Base-by-base conservation (phyloP, 2,888 invertebrate species). In the Tetragonula carbonaria region DNA sequence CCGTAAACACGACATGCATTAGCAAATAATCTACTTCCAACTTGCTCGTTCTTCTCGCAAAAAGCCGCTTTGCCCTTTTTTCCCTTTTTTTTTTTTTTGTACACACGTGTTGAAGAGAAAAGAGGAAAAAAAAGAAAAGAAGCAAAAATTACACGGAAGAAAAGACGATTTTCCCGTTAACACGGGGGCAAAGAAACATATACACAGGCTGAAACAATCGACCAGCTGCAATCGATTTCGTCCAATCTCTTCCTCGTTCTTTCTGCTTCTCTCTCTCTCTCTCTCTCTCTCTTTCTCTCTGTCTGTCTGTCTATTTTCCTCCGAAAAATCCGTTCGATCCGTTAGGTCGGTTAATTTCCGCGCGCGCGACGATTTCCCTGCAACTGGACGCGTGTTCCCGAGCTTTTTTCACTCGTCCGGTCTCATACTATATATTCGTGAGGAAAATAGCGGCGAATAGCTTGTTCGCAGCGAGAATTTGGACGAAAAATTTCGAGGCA, bases 401-500 rank as follows among this genome's bases (percentile, higher is more conserved):
- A 63, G 18, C 23, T 38, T 38, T 38, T 65, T 65, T 57, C 6
- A 28, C 14, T 16, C 62, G 51, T 21, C 8, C 45, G 0, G 33
- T 65, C 6, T 8, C 45, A 45, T 8, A 11, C 45, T 14, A 21
- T 38, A 21, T 38, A 62, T 65, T 65, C 63, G 33, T 21, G 13
- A 16, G 50, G 62, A 21, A n/a, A 53, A 55, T 33, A 45, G 62
- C 6, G 33, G 13, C 13, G 45, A 62, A 0, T 45, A 75, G 53
- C 53, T 76, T n/a, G 55, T 74, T 57, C 66, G n/a, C 57, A 6
- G 51, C 11, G 55, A 38, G 70, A 18, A 16, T 45, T 14, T n/a
- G n/a, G n/a, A 50, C 53, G 70, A 76, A 76, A 71, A 76, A 70
- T 70, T 67, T 78, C 74, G 33, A 73, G 65, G 57, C 65, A 72